Percentiles rank a stretch among this genome's conserved stretches.
Evolutionary conservation across 2,113 vertebrate genomes (phyloP).

Genomic region (Muscicapa adusta): DNA sequence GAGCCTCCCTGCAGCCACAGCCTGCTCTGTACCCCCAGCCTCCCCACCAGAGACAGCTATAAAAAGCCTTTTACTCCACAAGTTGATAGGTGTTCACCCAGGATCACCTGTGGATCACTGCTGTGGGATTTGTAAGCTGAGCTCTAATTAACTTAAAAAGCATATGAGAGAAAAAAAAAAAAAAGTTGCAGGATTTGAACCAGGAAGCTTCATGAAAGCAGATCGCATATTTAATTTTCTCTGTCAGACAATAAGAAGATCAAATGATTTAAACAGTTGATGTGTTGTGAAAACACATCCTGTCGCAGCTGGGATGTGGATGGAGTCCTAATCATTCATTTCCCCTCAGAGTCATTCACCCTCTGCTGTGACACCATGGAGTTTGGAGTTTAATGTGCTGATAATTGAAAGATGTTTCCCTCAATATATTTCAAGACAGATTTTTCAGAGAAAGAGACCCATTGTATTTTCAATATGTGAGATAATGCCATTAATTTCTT

Average conservation of each 20-base stretch:
- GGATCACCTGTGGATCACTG: background rate
- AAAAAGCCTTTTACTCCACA: background rate
- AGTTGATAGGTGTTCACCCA: background rate
- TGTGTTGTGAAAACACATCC: slow-evolving; percentile 33
- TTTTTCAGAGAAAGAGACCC: background rate
- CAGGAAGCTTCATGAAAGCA: background rate
- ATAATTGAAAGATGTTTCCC: background rate
- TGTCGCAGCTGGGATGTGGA: background rate
- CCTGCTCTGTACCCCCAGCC: background rate
- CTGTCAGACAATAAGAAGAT: slow-evolving; percentile 17
- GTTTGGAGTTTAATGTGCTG: background rate
- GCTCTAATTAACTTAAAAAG: slow-evolving; percentile 6
- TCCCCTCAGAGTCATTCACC: background rate
- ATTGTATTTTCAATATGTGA: background rate
- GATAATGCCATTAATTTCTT: background rate
- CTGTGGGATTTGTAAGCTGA: background rate
- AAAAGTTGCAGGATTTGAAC: background rate
- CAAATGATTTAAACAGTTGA: slow-evolving; percentile 26
- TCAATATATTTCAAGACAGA: background rate
- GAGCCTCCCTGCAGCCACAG: background rate
- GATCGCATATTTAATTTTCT: slow-evolving; percentile 17
- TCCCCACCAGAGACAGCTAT: background rate
- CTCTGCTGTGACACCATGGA: background rate
- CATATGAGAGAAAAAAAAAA: background rate
- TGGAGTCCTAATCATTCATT: background rate